These are phyloP conservation scores for Hylia prasina DNA, from an alignment of 2,113 vertebrate species.

Conservation along the genomic window DNA sequence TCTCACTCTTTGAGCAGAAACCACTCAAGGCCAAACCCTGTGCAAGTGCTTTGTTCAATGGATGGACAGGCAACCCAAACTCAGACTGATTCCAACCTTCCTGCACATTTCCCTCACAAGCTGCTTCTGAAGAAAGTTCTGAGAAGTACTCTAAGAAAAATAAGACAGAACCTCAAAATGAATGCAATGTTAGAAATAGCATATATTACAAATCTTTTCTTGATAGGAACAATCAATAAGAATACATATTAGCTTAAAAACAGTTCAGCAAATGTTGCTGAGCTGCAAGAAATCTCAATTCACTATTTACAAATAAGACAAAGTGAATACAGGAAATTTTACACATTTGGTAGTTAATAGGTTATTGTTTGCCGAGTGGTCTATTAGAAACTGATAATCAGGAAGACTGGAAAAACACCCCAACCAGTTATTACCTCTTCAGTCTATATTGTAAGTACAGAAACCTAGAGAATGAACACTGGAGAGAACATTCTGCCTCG, in stretches of 20 bases:
- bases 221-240: constrained; percentile 81
- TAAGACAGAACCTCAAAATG: constrained; percentile 78
- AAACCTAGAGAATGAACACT: constrained; percentile 56
- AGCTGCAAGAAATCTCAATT: constrained; percentile 75
- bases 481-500: constrained; percentile 65
- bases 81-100: constrained; percentile 60
- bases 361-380: constrained; percentile 75
- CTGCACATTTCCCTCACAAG: constrained; percentile 69
- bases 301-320: constrained; percentile 85
- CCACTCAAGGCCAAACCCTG: constrained; percentile 51
- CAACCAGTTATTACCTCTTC: constrained; percentile 68
- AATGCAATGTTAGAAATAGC: constrained; percentile 80
- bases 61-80: constrained; percentile 59
- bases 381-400: constrained; percentile 75
- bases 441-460: constrained; percentile 58
- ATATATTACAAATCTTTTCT: constrained; percentile 82
- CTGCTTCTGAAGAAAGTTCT: constrained; percentile 76
- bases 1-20: constrained; percentile 29
- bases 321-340: constrained; percentile 83
- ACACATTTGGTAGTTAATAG: constrained; percentile 81
- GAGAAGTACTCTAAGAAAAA: constrained; percentile 77
- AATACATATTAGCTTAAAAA: constrained; percentile 84
- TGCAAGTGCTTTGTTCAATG: constrained; percentile 61
- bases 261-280: constrained; percentile 82
- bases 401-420: constrained; percentile 73